These are phyloP conservation scores for Pimpla rufipes DNA, from an alignment of 2,888 invertebrate genomes.

Conservation along the genomic window DNA sequence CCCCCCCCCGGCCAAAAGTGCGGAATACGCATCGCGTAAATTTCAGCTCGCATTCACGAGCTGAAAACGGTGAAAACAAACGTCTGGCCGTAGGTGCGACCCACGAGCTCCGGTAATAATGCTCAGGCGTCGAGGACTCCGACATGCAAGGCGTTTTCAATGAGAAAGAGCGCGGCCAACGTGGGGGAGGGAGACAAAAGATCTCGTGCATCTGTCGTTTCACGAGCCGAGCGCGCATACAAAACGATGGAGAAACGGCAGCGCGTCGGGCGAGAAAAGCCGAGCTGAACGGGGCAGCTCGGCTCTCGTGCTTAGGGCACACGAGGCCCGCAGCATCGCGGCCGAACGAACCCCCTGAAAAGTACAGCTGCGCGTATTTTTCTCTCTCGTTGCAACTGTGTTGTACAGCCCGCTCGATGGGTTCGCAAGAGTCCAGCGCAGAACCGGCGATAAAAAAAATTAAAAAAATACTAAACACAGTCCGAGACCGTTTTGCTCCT, in stretches of 20 bases:
- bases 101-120: slow-evolving; percentile 27
- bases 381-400: slow-evolving; percentile 48
- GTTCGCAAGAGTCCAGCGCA: slow-evolving; percentile 3
- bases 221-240: slow-evolving; percentile 21
- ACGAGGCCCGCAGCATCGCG: slow-evolving; percentile 8
- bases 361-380: slow-evolving; percentile 31
- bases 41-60: background rate
- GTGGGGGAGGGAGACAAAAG: slow-evolving; percentile 55
- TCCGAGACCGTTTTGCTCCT: slow-evolving; percentile 28
- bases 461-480: slow-evolving; percentile 46
- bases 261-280: slow-evolving; percentile 42
- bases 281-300: background rate
- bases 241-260: background rate
- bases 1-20: slow-evolving; percentile 3
- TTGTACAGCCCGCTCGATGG: background rate
- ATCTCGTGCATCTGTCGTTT: slow-evolving; percentile 62
- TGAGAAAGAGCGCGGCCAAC: slow-evolving; percentile 35
- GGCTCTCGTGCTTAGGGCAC: background rate
- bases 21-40: slow-evolving; percentile 12
- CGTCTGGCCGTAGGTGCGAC: slow-evolving; percentile 2
- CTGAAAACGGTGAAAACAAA: slow-evolving; percentile 15
- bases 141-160: slow-evolving; percentile 26
- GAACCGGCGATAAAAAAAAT: slow-evolving; percentile 16
- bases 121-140: slow-evolving; percentile 10
- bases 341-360: slow-evolving; percentile 13